These are phyloP conservation scores for Rhinoraja longicauda DNA, from an alignment of 2,797 vertebrate species.

Conservation along the genomic window DNA sequence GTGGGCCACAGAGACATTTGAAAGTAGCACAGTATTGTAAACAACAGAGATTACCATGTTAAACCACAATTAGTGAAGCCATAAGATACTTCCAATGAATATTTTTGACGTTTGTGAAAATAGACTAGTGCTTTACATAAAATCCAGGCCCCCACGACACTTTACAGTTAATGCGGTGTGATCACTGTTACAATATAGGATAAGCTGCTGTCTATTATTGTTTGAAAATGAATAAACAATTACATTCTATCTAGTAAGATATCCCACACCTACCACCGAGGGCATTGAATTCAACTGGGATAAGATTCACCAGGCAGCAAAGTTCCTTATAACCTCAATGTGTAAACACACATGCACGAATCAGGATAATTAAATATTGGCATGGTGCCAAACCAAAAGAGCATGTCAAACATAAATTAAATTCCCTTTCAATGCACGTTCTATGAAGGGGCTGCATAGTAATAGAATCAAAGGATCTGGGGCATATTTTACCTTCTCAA, in stretches of 20 bases:
- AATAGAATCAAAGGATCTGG: not conserved
- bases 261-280: not conserved
- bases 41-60: not conserved
- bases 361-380: not conserved
- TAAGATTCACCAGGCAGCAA: not conserved
- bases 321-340: not conserved
- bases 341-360: not conserved
- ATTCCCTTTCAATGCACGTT: not conserved
- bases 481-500: not conserved
- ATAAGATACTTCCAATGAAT: not conserved
- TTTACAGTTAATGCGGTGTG: too few species aligned
- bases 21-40: not conserved
- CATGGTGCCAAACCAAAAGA: not conserved
- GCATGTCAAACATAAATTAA: not conserved
- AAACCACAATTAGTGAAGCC: not conserved
- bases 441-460: too few species aligned
- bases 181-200: too few species aligned
- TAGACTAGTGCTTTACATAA: too few species aligned
- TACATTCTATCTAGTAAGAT: not conserved
- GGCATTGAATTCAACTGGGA: not conserved
- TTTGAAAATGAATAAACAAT: not conserved
- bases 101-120: not conserved
- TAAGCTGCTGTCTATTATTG: not conserved
- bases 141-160: too few species aligned
- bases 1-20: not conserved